A percentile compares a stretch with the other conserved stretches of the same genome.
Evolutionary conservation across 2,113 vertebrate genomes (phyloP).

Genomic region (Podilymbus podiceps): DNA sequence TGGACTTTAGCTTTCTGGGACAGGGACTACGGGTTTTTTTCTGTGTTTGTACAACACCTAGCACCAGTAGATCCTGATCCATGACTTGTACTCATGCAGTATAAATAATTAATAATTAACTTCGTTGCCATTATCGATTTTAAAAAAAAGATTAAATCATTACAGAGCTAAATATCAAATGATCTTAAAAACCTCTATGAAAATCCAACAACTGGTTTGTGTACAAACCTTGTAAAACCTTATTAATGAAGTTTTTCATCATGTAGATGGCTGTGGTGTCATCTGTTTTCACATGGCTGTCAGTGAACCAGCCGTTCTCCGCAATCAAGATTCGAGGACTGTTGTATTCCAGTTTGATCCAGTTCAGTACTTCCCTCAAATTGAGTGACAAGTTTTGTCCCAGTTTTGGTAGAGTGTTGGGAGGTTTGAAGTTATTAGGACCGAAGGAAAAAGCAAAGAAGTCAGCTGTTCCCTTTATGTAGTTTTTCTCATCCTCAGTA

Average conservation of each 20-base stretch:
- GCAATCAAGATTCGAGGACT: constrained; percentile 84
- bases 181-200: not conserved
- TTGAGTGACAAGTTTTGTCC: constrained; percentile 83
- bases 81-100: not conserved
- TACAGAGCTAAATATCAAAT: not conserved
- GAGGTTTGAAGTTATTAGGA: constrained; percentile 86
- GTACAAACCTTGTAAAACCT: constrained; percentile 88
- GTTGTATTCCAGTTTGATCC: constrained; percentile 91
- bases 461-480: constrained; percentile 86
- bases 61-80: not conserved
- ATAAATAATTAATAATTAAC: constrained; percentile 49
- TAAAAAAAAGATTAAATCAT: not conserved
- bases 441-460: constrained; percentile 97
- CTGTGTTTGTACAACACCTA: constrained; percentile 1
- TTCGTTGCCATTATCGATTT: not conserved
- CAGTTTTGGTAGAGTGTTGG: constrained; percentile 69
- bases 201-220: not conserved
- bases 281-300: constrained; percentile 82
- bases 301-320: constrained; percentile 94
- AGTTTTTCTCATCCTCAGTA: constrained; percentile 79
- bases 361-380: constrained; percentile 84
- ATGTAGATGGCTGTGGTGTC: constrained; percentile 89
- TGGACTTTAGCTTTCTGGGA: constrained; percentile 34
- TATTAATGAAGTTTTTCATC: constrained; percentile 93
- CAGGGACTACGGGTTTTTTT: not conserved